A percentile compares a stretch with the other conserved stretches of the same genome.
Conservation (phyloP, 2,888 invertebrate species). For the Catocala sponsa region DNA sequence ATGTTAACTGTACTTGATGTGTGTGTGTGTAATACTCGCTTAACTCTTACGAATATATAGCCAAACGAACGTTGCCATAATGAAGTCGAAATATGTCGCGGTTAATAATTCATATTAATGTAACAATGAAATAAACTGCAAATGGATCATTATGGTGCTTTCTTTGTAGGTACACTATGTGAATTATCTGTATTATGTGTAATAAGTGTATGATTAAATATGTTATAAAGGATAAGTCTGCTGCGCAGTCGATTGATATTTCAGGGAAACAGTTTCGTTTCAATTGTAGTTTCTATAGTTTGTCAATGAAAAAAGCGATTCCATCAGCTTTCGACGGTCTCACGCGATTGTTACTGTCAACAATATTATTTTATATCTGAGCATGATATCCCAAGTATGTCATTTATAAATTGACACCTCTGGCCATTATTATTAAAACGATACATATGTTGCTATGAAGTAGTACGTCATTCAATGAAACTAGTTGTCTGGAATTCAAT, state of each 20-base stretch:
- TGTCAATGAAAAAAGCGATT: too few species aligned
- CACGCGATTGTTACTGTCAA: too few species aligned
- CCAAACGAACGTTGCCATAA: conserved; percentile 27
- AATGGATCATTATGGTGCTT: conserved; percentile 31
- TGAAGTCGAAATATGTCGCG: conserved; percentile 16
- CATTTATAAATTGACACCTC: too few species aligned
- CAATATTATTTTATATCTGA: too few species aligned
- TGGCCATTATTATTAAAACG: too few species aligned
- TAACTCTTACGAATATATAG: conserved; percentile 21
- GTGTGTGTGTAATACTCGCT: conserved; percentile 20
- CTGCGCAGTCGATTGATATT: conserved; percentile 15
- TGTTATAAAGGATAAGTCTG: conserved; percentile 7
- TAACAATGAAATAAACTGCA: conserved; percentile 6
- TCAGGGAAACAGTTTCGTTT: neutral
- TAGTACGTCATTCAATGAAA: too few species aligned
- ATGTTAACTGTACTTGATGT: conserved; percentile 16
- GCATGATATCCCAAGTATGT: too few species aligned
- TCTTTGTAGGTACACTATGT: conserved; percentile 9
- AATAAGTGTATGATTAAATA: conserved; percentile 21
- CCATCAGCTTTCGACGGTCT: too few species aligned
- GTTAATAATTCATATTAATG: conserved; percentile 6
- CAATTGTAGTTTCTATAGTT: too few species aligned
- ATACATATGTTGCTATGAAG: too few species aligned
- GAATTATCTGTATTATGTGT: conserved; percentile 18
- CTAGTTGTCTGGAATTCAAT: conserved; percentile 8